phyloP scores from a whole-genome alignment of 2,797 vertebrate genomes.

The Gouania willdenowi region DNA sequence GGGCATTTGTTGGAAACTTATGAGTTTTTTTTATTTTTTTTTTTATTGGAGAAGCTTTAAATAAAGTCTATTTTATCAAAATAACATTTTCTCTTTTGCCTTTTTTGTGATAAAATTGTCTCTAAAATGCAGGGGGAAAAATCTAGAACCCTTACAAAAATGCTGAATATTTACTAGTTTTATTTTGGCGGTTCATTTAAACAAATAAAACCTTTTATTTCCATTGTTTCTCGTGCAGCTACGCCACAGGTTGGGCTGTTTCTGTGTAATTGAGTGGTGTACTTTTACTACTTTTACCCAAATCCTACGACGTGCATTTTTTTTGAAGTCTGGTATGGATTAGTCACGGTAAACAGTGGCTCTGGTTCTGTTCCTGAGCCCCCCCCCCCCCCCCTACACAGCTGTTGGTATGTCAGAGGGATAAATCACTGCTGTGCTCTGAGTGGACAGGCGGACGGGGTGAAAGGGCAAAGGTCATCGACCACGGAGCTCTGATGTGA shows the following conservation, averaged over 20 bases:
- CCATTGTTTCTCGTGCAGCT: too few species aligned
- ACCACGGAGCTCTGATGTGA: conserved; percentile 36
- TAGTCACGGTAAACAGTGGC: conserved; percentile 81
- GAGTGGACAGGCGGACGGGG: conserved; percentile 56
- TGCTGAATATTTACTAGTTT: too few species aligned
- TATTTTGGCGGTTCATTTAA: too few species aligned
- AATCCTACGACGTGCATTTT: conserved; percentile 62
- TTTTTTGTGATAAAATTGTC: too few species aligned
- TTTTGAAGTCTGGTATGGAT: conserved; percentile 81
- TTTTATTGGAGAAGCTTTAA: conserved; percentile 50
- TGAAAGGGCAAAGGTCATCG: conserved; percentile 56
- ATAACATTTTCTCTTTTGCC: not conserved
- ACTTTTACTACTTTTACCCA: conserved; percentile 45
- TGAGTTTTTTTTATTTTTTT: conserved; percentile 39
- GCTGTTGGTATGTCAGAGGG: conserved; percentile 79
- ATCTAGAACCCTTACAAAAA: too few species aligned
- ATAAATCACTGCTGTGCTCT: conserved; percentile 75
- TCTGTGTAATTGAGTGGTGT: conserved; percentile 57
- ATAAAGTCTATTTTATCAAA: conserved; percentile 79
- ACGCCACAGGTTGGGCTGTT: conserved; percentile 55
- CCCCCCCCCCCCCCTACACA: conserved; percentile 72
- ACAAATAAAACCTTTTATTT: too few species aligned
- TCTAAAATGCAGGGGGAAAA: too few species aligned
- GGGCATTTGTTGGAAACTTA: conserved; percentile 73
- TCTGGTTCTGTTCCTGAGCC: conserved; percentile 63